phyloP scores from a whole-genome alignment of 2,888 invertebrate genomes.

The Tetranychus piercei region DNA sequence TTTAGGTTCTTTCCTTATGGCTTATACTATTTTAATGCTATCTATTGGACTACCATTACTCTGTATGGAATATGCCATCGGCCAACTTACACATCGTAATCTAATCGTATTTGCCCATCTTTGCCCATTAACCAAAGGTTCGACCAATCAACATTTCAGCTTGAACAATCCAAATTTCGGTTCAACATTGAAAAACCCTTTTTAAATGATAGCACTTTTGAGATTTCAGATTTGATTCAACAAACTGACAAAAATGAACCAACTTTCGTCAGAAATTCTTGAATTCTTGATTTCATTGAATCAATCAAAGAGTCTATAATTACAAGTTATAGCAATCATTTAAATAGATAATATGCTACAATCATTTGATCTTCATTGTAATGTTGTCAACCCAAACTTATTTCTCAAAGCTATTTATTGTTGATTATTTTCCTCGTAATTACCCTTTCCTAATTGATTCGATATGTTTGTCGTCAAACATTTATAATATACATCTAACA shows the following conservation, averaged over 20 bases:
- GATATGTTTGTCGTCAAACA: not conserved
- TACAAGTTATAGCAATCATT: too few species aligned
- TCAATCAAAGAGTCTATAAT: too few species aligned
- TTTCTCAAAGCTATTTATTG: too few species aligned
- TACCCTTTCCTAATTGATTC: not conserved
- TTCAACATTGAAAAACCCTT: not conserved
- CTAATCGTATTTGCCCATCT: constrained; percentile 75
- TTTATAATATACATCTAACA: not conserved
- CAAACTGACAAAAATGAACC: too few species aligned
- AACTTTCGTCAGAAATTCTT: too few species aligned
- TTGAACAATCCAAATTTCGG: not conserved
- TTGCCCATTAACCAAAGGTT: constrained; percentile 80
- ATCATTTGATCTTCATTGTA: too few species aligned
- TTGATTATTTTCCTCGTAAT: not conserved
- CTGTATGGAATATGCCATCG: constrained; percentile 80
- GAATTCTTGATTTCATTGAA: too few species aligned
- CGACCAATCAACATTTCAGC: constrained; percentile 17
- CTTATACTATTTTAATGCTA: constrained; percentile 75
- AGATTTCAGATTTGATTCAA: too few species aligned
- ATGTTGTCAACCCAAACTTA: too few species aligned
- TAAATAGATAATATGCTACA: too few species aligned
- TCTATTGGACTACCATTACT: constrained; percentile 77
- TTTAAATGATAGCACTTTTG: too few species aligned
- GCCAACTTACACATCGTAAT: constrained; percentile 77
- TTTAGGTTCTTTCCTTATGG: constrained; percentile 76